Percentiles rank a stretch among this genome's conserved stretches.
These are phyloP conservation scores for Acrocyrtus sp. DNA, from an alignment of 2,888 invertebrate species.

Conservation along the genomic window DNA sequence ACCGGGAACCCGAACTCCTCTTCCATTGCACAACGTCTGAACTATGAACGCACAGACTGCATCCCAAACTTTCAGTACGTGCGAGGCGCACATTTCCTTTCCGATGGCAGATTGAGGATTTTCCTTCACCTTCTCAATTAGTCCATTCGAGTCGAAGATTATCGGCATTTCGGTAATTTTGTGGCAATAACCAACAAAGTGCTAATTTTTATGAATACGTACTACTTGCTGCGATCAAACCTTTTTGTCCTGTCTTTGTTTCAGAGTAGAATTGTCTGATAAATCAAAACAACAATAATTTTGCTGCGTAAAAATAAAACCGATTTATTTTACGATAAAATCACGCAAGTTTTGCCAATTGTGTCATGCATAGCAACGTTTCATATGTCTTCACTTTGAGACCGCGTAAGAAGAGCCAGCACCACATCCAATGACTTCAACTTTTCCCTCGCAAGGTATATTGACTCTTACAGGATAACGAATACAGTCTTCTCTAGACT, in stretches of 20 bases:
- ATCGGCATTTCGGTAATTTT: conserved; percentile 52
- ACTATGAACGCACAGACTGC: conserved; percentile 51
- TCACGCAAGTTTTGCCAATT: conserved; percentile 2
- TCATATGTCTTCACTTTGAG: conserved; percentile 19
- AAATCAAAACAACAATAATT: too few relatives aligned
- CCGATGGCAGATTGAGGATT: conserved; percentile 53
- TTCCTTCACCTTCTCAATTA: conserved; percentile 54
- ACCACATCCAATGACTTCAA: conserved; percentile 67
- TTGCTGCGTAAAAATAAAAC: background rate
- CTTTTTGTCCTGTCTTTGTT: too few relatives aligned
- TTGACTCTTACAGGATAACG: conserved; percentile 47
- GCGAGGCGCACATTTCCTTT: conserved; percentile 56
- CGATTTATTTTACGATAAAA: background rate
- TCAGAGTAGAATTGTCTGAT: too few relatives aligned
- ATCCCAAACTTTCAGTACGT: conserved; percentile 57
- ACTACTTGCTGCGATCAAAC: too few relatives aligned
- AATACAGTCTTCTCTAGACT: conserved; percentile 65
- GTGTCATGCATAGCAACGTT: conserved; percentile 5
- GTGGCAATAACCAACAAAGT: conserved; percentile 1
- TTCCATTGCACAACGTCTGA: conserved; percentile 52
- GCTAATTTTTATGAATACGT: too few relatives aligned
- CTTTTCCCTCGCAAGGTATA: conserved; percentile 44
- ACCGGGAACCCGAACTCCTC: conserved; percentile 53
- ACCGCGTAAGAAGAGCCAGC: conserved; percentile 70
- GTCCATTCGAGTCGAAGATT: conserved; percentile 55